Evolutionary conservation across 2,797 vertebrate genomes (phyloP), one percentile per base, ranked within the genome.

Genomic region (Apodemus agrarius): DNA sequence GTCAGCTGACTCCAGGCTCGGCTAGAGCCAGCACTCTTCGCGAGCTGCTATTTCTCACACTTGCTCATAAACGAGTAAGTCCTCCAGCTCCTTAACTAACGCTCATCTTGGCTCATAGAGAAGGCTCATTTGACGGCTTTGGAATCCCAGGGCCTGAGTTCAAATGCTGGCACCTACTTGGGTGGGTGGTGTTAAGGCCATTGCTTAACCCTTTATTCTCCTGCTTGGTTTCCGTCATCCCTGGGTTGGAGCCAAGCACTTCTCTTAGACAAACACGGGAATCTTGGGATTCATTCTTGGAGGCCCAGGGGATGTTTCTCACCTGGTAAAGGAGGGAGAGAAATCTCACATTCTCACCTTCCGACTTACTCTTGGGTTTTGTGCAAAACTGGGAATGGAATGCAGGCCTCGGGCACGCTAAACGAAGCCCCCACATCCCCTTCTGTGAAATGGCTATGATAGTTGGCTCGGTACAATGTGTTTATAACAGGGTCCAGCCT

Each of bases 1-100:
- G 88, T 95, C 95, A 94, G 89, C 93, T 61, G 93, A 88, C 76
- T 90, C 83, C 65, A 57, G 80, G 78, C 96, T 85, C 59, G 61
- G 69, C 91, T 91, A 31, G 59, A 93, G 91, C 72, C 75, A 84
- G 63, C 75, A 83, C 67, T 65, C 74, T 63, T 40, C 72, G 0
- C 63, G 24, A 3, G 57, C 80, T 61, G 46, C 40, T 80, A 57
- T 21, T 37, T 92, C 76, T 84, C 87, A 34, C 57, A 24, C 69
- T 24, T 37, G 57, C 57, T 95, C 63, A 72, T 34, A 83, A 79
- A 37, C 76, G 78, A 93, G 6, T 83, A 69, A 96, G 83, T 43
- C 81, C 34, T 80, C 95, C 61, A 46, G 72, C 34, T 43, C 75
- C 37, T 34, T 67, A 67, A 67, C 43, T 46, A 65, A 54, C 24